These are phyloP conservation scores for Mohoua ochrocephala DNA, from an alignment of 2,113 vertebrate species.

Conservation along the genomic window DNA sequence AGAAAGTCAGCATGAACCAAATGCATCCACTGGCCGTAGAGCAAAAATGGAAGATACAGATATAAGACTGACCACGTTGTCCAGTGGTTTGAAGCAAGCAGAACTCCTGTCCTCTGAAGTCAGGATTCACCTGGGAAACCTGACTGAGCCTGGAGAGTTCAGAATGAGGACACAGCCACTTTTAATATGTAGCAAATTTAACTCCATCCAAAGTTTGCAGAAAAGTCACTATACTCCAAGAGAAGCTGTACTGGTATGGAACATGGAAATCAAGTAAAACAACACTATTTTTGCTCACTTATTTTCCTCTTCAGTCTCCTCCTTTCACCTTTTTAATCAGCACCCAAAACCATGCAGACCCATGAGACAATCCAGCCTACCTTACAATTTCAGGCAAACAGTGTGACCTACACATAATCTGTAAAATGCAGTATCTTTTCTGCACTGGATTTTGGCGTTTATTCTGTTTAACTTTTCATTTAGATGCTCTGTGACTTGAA, in stretches of 20 bases:
- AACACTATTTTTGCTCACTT: neutral
- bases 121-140: neutral
- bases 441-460: neutral
- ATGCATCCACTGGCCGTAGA: neutral
- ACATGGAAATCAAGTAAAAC: neutral
- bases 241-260: neutral
- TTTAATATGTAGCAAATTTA: neutral
- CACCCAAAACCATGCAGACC: neutral
- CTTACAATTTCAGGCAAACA: neutral
- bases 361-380: neutral
- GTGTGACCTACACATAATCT: neutral
- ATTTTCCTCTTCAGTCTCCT: neutral
- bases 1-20: neutral
- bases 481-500: neutral
- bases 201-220: neutral
- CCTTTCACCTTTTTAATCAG: neutral
- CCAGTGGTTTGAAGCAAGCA: neutral
- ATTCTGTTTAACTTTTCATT: neutral
- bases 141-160: neutral
- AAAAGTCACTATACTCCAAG: neutral
- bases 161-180: neutral
- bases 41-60: neutral
- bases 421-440: neutral
- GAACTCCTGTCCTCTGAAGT: neutral
- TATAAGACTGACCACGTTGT: fast-evolving